These are phyloP conservation scores for Epinephelus fuscoguttatus DNA, from an alignment of 2,113 vertebrate species.

Conservation along the genomic window DNA sequence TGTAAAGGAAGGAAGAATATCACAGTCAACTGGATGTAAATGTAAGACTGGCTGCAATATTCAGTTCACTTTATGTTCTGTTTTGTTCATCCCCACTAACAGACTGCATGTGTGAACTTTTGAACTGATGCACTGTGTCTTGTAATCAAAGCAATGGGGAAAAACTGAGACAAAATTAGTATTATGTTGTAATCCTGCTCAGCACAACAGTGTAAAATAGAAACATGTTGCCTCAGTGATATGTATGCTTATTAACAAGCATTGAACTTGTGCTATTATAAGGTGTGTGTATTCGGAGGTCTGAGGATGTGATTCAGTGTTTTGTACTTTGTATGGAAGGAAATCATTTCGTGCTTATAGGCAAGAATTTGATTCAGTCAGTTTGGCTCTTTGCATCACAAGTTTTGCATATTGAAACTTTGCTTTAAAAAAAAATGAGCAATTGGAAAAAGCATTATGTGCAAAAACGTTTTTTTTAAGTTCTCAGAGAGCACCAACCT, in stretches of 20 bases:
- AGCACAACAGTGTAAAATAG: not conserved
- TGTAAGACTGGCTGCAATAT: too few relatives aligned
- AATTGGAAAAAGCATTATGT: not conserved
- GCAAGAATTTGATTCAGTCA: not conserved
- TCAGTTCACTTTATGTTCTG: too few relatives aligned
- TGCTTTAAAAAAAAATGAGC: not conserved
- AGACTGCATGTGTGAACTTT: not conserved
- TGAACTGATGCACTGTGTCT: not conserved
- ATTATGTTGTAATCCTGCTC: not conserved
- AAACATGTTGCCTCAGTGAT: not conserved
- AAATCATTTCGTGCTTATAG: not conserved
- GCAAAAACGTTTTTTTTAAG: not conserved
- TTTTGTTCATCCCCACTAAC: too few relatives aligned
- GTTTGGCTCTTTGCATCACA: not conserved
- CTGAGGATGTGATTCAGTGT: not conserved
- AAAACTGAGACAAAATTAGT: not conserved
- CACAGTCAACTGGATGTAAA: too few relatives aligned
- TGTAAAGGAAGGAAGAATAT: too few relatives aligned
- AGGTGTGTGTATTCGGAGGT: not conserved
- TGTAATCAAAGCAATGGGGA: not conserved
- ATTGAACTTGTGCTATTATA: not conserved
- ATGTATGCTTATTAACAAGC: not conserved
- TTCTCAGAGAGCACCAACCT: not conserved
- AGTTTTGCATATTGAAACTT: constrained; percentile 2
- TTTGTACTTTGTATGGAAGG: not conserved